Percentiles rank a stretch among this genome's conserved stretches.
phyloP scores from a whole-genome alignment of 2,113 vertebrate genomes.

The Mugil cephalus region DNA sequence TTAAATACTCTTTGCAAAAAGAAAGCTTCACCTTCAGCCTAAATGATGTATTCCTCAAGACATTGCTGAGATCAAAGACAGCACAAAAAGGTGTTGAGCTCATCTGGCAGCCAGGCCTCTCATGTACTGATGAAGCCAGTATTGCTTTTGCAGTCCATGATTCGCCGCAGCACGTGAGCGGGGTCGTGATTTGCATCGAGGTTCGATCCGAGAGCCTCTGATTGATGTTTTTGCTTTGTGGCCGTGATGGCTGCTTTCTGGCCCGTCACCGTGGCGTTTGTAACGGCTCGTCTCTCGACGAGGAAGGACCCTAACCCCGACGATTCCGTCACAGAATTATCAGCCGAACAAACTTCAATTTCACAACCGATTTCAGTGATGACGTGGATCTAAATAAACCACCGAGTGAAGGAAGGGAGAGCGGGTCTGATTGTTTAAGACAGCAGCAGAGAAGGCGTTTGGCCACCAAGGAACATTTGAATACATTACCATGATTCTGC shows the following conservation, averaged over 20 bases:
- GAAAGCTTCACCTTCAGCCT: neutral
- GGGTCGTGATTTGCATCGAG: neutral
- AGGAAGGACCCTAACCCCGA: neutral
- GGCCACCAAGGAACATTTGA: neutral
- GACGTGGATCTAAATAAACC: conserved; percentile 3
- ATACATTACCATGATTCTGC: neutral
- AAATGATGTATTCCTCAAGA: neutral
- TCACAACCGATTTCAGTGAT: conserved; percentile 20
- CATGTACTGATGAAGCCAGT: neutral
- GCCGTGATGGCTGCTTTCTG: neutral
- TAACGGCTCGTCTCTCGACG: neutral
- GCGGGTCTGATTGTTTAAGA: conserved; percentile 13
- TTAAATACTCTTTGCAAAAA: too few relatives aligned
- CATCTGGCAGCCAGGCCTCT: neutral
- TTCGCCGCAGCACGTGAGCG: neutral
- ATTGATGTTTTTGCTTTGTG: neutral
- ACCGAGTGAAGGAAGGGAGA: neutral
- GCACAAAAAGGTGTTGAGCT: conserved; percentile 9
- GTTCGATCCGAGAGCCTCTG: neutral
- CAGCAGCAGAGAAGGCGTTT: neutral
- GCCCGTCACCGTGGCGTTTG: neutral
- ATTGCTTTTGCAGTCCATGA: neutral
- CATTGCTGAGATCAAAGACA: conserved; percentile 28
- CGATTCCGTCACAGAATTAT: neutral
- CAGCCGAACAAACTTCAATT: neutral